Percentiles rank a stretch among this genome's conserved stretches.
phyloP scores from a whole-genome alignment of 2,888 invertebrate genomes.

The Gastracanthus pulcherrimus region DNA sequence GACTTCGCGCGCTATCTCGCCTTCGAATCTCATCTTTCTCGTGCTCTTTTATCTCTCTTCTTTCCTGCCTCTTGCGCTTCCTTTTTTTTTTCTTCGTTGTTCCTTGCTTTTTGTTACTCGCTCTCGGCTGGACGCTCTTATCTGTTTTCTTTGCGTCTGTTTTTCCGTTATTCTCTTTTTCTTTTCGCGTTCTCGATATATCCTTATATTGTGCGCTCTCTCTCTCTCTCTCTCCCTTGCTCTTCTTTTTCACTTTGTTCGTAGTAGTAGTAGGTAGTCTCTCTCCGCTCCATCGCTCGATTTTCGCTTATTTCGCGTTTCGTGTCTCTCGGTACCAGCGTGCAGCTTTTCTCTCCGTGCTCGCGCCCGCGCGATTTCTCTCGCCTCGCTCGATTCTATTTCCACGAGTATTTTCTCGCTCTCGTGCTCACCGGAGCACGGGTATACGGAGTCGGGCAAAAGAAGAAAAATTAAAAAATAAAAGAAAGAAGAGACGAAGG shows the following conservation, averaged over 20 bases:
- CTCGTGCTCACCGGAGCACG: too few species aligned
- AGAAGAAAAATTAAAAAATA: background rate
- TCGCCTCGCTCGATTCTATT: slow-evolving; percentile 41
- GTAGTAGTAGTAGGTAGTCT: too few species aligned
- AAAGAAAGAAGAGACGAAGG: slow-evolving; percentile 10
- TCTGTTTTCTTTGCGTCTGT: slow-evolving; percentile 63
- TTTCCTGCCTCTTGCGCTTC: background rate
- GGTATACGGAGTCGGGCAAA: background rate
- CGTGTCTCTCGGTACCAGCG: background rate
- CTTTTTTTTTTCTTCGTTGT: slow-evolving; percentile 57
- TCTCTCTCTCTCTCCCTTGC: background rate
- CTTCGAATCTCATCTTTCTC: slow-evolving; percentile 56
- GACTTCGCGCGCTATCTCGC: slow-evolving; percentile 47
- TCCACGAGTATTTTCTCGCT: background rate
- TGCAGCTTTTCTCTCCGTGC: too few species aligned
- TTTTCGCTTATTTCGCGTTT: slow-evolving; percentile 54
- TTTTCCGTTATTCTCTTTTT: slow-evolving; percentile 53
- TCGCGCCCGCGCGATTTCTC: slow-evolving; percentile 8
- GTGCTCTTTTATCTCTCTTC: slow-evolving; percentile 39
- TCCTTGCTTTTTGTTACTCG: slow-evolving; percentile 53
- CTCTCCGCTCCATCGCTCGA: slow-evolving; percentile 7
- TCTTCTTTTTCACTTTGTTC: background rate
- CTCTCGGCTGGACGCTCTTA: slow-evolving; percentile 62
- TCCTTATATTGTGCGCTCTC: slow-evolving; percentile 25
- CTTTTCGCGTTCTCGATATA: background rate